These are phyloP conservation scores for Acronicta leporina DNA, from an alignment of 2,888 invertebrate species.

Conservation along the genomic window DNA sequence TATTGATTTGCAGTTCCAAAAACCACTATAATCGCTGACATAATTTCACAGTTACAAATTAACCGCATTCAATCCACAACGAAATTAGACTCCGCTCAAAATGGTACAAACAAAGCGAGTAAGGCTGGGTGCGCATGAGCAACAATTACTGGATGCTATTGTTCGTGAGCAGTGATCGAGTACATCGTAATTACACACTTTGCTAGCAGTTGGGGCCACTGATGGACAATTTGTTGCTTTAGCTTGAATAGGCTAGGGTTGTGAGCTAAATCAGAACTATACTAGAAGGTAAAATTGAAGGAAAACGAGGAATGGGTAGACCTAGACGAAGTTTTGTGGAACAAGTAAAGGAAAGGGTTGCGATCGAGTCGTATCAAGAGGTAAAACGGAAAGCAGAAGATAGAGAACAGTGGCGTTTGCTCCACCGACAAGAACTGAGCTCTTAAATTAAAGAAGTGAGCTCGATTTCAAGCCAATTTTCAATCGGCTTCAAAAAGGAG, in stretches of 20 bases:
- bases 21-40: background rate
- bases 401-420: too few relatives aligned
- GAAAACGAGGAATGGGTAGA: too few relatives aligned
- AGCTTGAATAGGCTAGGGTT: slow-evolving; percentile 25
- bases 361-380: too few relatives aligned
- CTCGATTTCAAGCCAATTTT: too few relatives aligned
- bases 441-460: too few relatives aligned
- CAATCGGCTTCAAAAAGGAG: too few relatives aligned
- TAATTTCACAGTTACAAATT: slow-evolving; percentile 11
- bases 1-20: too few relatives aligned
- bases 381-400: too few relatives aligned
- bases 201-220: slow-evolving; percentile 54
- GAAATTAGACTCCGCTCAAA: slow-evolving; percentile 32
- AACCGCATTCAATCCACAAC: slow-evolving; percentile 30
- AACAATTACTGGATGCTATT: slow-evolving; percentile 53
- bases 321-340: too few relatives aligned
- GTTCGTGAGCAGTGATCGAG: slow-evolving; percentile 58
- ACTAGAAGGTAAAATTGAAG: too few relatives aligned
- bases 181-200: slow-evolving; percentile 67
- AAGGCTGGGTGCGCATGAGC: slow-evolving; percentile 65
- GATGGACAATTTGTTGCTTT: slow-evolving; percentile 43
- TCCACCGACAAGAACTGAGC: too few relatives aligned
- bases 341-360: too few relatives aligned
- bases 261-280: background rate
- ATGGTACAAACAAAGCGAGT: slow-evolving; percentile 49